These are phyloP conservation scores for Noturus placidus DNA, from an alignment of 2,113 vertebrate species.

Conservation along the genomic window DNA sequence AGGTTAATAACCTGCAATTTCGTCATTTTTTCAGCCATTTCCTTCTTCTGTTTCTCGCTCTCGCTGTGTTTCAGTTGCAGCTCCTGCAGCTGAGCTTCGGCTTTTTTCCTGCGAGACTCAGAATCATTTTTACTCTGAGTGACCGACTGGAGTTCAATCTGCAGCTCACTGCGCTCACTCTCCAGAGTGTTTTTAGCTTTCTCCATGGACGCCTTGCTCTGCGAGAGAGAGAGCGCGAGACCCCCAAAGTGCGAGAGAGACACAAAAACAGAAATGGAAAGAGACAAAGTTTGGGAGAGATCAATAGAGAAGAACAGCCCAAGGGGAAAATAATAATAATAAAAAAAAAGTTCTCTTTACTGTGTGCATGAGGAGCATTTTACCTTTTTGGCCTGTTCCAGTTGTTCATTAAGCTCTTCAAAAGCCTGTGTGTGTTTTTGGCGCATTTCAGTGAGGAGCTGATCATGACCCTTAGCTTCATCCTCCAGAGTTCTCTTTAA, in stretches of 20 bases:
- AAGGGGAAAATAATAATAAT: too few species aligned
- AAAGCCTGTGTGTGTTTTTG: constrained; percentile 92
- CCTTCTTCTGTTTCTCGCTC: constrained; percentile 80
- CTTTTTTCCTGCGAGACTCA: constrained; percentile 91
- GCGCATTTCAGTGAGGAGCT: constrained; percentile 87
- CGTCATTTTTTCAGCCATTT: constrained; percentile 78
- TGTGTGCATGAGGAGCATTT: neutral
- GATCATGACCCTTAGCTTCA: constrained; percentile 84
- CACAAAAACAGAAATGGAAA: neutral
- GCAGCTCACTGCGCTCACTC: constrained; percentile 84
- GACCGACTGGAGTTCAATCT: constrained; percentile 86
- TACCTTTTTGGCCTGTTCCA: constrained; percentile 93
- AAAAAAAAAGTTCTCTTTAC: neutral
- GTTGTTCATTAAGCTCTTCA: constrained; percentile 91
- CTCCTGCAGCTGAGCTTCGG: constrained; percentile 87
- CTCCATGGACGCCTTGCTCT: constrained; percentile 92
- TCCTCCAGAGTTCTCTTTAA: constrained; percentile 91
- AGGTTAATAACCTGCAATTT: constrained; percentile 83
- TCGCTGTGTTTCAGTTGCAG: constrained; percentile 87
- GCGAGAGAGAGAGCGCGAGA: neutral
- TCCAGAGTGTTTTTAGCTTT: constrained; percentile 92
- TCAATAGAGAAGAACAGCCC: neutral
- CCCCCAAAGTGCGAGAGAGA: neutral
- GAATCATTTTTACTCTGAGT: constrained; percentile 85
- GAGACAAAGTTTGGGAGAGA: neutral